These are phyloP conservation scores for Etheostoma nigrum DNA, from an alignment of 2,797 vertebrate species.

Conservation along the genomic window DNA sequence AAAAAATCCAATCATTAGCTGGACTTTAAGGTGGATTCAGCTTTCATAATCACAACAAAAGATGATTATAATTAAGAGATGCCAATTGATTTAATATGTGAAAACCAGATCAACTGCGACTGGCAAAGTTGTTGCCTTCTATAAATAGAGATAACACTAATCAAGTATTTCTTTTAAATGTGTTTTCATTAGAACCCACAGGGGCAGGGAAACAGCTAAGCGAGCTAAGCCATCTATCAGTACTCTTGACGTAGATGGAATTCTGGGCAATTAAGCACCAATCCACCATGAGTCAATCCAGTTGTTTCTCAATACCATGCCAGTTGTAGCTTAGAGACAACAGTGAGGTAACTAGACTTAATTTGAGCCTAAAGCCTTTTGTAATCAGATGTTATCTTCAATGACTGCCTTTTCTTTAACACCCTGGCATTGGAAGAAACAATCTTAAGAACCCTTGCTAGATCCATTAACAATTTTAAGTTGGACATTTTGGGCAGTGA, in stretches of 20 bases:
- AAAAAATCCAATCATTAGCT: neutral
- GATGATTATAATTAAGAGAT: conserved; percentile 1
- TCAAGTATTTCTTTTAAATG: conserved; percentile 35
- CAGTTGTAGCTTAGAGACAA: neutral
- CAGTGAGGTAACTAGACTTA: neutral
- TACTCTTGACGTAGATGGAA: conserved; percentile 38
- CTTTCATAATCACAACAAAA: neutral
- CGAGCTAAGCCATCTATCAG: conserved; percentile 43
- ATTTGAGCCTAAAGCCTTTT: neutral
- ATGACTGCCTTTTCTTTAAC: neutral
- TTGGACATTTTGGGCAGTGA: neutral
- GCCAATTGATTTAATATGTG: neutral
- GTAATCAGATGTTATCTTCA: neutral
- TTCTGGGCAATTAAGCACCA: conserved; percentile 52
- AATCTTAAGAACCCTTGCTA: neutral
- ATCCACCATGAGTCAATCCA: conserved; percentile 24
- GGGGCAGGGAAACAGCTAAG: conserved; percentile 34
- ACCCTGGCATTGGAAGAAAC: neutral
- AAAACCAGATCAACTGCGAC: conserved; percentile 14
- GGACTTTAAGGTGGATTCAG: neutral
- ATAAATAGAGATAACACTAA: conserved; percentile 24
- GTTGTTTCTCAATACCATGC: conserved; percentile 32
- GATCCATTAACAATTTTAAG: neutral
- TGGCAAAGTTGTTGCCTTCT: conserved; percentile 16
- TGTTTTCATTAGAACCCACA: conserved; percentile 56